Conservation (phyloP, 2,888 invertebrate genomes). For the Marasmarcha lunaedactyla region DNA sequence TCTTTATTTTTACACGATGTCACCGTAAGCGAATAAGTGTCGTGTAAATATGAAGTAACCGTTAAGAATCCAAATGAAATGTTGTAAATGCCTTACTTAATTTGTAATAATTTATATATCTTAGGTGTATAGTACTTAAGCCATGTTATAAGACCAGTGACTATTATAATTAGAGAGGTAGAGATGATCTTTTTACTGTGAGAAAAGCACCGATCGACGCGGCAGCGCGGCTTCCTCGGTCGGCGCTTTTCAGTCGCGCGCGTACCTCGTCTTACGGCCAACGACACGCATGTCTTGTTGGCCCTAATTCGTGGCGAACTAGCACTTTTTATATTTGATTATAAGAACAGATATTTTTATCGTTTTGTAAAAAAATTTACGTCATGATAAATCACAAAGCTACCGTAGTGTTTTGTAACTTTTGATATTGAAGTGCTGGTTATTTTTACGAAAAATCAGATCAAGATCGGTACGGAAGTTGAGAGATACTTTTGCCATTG, state of each 20-base stretch:
- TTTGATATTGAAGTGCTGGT: slow-evolving; percentile 68
- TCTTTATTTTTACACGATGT: slow-evolving; percentile 64
- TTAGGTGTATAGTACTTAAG: slow-evolving; percentile 71
- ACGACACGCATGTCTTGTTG: slow-evolving; percentile 52
- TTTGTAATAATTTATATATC: slow-evolving; percentile 71
- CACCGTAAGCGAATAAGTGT: slow-evolving; percentile 46
- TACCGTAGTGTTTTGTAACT: slow-evolving; percentile 64
- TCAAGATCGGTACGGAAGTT: slow-evolving; percentile 60
- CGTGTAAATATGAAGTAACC: slow-evolving; percentile 59
- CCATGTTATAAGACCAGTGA: slow-evolving; percentile 70
- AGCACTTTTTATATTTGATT: slow-evolving; percentile 48
- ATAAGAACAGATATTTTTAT: slow-evolving; percentile 39
- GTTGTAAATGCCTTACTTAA: slow-evolving; percentile 71
- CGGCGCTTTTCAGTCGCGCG: slow-evolving; percentile 32
- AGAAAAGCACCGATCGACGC: slow-evolving; percentile 47
- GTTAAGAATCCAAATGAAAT: slow-evolving; percentile 56
- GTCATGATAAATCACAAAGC: slow-evolving; percentile 44
- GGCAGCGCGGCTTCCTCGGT: slow-evolving; percentile 27
- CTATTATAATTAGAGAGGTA: slow-evolving; percentile 66
- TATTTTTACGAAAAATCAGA: slow-evolving; percentile 45
- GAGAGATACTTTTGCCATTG: slow-evolving; percentile 41
- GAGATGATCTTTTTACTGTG: slow-evolving; percentile 38
- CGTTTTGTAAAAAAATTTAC: slow-evolving; percentile 56
- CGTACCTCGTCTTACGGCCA: slow-evolving; percentile 61
- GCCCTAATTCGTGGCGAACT: slow-evolving; percentile 51